Evolutionary conservation across 2,113 vertebrate species (phyloP).

Genomic region (Ciconia maguari): DNA sequence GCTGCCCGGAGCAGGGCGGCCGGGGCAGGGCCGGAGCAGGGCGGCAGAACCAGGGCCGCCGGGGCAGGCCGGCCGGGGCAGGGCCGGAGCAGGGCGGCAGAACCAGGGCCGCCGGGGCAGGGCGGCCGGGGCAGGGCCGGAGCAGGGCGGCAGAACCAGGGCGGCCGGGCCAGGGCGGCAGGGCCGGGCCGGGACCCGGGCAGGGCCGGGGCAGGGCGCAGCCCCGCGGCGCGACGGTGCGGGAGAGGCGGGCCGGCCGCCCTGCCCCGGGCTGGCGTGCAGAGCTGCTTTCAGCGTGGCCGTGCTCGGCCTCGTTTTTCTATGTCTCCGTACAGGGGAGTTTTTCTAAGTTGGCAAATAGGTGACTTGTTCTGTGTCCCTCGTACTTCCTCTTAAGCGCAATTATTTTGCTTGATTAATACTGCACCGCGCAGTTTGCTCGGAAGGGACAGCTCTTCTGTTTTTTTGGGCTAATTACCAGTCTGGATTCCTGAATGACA

Average conservation of each 20-base stretch:
- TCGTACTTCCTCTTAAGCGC: not conserved
- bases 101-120: too few relatives aligned
- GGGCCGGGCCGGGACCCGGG: not conserved
- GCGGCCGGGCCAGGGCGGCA: not conserved
- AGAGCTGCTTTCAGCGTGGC: not conserved
- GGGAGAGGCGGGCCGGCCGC: not conserved
- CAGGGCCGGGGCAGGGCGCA: too few relatives aligned
- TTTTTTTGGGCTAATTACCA: constrained; percentile 67
- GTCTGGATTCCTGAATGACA: constrained; percentile 68
- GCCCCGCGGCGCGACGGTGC: not conserved
- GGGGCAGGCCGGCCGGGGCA: not conserved
- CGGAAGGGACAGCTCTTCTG: constrained; percentile 48
- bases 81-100: too few relatives aligned
- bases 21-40: not conserved
- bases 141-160: too few relatives aligned
- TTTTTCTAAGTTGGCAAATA: not conserved
- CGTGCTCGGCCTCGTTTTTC: not conserved
- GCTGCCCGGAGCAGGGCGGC: not conserved
- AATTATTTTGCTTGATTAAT: constrained; percentile 63
- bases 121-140: not conserved
- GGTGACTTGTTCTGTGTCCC: not conserved
- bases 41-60: too few relatives aligned
- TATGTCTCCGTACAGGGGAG: not conserved
- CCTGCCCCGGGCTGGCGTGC: not conserved
- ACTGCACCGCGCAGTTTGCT: not conserved